These are phyloP conservation scores for Heliconius melpomene DNA, from an alignment of 1,140 invertebrate genomes.

Conservation along the genomic window DNA sequence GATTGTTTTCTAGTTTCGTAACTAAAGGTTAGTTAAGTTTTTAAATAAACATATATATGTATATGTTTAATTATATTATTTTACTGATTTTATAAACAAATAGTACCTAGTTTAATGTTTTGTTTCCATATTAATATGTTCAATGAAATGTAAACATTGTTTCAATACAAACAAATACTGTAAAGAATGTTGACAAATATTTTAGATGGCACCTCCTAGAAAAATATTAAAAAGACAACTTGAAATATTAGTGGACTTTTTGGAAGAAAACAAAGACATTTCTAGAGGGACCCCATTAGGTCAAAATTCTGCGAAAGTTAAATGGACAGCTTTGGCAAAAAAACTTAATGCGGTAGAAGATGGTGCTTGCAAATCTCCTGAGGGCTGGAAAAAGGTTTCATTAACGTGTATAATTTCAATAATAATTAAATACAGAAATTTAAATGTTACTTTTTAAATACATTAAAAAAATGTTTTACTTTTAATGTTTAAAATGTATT, in stretches of 20 bases:
- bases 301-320: conserved; percentile 53
- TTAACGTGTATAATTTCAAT: not conserved
- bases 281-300: conserved; percentile 57
- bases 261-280: conserved; percentile 68
- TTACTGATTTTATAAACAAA: not conserved
- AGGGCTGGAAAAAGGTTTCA: conserved; percentile 69
- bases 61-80: not conserved
- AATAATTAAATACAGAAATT: not conserved
- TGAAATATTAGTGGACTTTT: conserved; percentile 66
- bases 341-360: conserved; percentile 62
- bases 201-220: conserved; percentile 69
- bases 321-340: conserved; percentile 62
- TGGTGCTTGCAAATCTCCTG: conserved; percentile 62
- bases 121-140: not conserved
- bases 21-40: not conserved
- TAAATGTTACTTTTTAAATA: not conserved
- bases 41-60: not conserved
- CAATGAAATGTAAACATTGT: not conserved
- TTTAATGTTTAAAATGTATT: no score
- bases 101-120: not conserved
- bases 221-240: conserved; percentile 62
- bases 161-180: not conserved
- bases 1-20: not conserved
- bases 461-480: not conserved
- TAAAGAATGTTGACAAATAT: conserved; percentile 23